Evolutionary conservation across 2,888 invertebrate species (phyloP).

Genomic region (Drosophila anomalata): DNA sequence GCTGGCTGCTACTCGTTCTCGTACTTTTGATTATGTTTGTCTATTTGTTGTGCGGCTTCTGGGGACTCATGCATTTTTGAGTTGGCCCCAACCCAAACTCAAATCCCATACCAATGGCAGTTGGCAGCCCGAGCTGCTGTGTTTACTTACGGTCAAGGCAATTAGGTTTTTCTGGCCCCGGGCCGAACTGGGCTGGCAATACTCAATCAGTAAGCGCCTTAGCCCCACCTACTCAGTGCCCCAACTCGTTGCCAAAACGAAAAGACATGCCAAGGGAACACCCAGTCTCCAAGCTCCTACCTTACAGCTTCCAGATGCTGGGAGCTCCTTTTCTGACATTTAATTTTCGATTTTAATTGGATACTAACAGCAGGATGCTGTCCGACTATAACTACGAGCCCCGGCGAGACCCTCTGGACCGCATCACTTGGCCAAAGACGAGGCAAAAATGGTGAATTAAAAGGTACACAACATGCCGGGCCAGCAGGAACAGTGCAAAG

Average conservation of each 20-base stretch:
- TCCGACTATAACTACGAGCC: conserved; percentile 44
- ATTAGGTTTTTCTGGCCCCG: conserved; percentile 73
- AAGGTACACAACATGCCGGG: conserved; percentile 74
- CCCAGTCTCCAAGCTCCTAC: background rate
- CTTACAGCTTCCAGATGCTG: conserved; percentile 8
- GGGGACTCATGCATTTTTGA: conserved; percentile 73
- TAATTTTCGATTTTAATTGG: conserved; percentile 84
- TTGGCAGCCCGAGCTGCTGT: conserved; percentile 24
- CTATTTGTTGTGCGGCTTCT: conserved; percentile 64
- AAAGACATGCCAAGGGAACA: conserved; percentile 11
- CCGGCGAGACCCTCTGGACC: conserved; percentile 27
- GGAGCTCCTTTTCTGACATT: conserved; percentile 78
- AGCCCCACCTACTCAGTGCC: conserved; percentile 41
- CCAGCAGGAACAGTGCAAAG: background rate
- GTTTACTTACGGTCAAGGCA: conserved; percentile 79
- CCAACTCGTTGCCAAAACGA: background rate
- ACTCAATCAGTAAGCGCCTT: conserved; percentile 75
- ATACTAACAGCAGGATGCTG: conserved; percentile 83
- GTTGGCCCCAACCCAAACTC: conserved; percentile 20
- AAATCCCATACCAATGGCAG: background rate
- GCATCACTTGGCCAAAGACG: conserved; percentile 42
- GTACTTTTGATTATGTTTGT: conserved; percentile 78
- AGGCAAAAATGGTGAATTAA: conserved; percentile 76
- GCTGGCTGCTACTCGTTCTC: conserved; percentile 36
- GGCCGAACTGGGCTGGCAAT: conserved; percentile 67